A percentile compares a stretch with the other conserved stretches of the same genome.
Conservation (phyloP, 2,797 vertebrate species). For the Xenentodon cancila region DNA sequence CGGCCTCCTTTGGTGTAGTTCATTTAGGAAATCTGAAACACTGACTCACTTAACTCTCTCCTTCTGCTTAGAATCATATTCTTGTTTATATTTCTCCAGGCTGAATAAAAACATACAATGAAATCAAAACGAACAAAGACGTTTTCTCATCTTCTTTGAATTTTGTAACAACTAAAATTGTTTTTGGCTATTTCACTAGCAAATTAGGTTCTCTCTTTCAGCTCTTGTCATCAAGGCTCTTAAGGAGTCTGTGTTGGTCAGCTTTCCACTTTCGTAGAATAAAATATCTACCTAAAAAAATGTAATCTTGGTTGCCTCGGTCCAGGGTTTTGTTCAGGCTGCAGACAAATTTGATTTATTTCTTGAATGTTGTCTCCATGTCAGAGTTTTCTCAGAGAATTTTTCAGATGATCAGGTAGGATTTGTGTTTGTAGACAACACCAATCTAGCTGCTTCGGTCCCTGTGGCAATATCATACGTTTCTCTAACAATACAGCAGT, state of each 20-base stretch:
- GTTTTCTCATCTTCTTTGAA: too few species aligned
- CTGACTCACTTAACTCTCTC: background rate
- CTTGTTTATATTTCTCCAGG: too few species aligned
- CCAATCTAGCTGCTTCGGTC: background rate
- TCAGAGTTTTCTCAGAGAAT: background rate
- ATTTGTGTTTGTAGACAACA: background rate
- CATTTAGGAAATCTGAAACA: slow-evolving; percentile 14
- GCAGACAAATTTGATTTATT: background rate
- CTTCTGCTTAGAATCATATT: background rate
- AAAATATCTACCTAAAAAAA: background rate
- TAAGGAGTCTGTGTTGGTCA: too few species aligned
- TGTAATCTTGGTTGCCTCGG: background rate
- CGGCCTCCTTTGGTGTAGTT: slow-evolving; percentile 17
- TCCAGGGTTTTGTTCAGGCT: background rate
- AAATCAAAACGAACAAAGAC: too few species aligned
- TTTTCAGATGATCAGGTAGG: background rate
- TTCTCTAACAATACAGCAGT: background rate
- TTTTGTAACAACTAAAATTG: too few species aligned
- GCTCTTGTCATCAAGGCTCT: too few species aligned
- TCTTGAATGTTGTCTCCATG: background rate
- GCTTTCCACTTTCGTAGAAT: too few species aligned
- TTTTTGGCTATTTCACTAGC: too few species aligned
- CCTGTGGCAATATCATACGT: background rate
- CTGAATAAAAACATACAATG: too few species aligned
- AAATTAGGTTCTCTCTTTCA: too few species aligned